A percentile compares a stretch with the other conserved stretches of the same genome.
Conservation (phyloP, 2,888 invertebrate genomes). For the Danaus chrysippus region DNA sequence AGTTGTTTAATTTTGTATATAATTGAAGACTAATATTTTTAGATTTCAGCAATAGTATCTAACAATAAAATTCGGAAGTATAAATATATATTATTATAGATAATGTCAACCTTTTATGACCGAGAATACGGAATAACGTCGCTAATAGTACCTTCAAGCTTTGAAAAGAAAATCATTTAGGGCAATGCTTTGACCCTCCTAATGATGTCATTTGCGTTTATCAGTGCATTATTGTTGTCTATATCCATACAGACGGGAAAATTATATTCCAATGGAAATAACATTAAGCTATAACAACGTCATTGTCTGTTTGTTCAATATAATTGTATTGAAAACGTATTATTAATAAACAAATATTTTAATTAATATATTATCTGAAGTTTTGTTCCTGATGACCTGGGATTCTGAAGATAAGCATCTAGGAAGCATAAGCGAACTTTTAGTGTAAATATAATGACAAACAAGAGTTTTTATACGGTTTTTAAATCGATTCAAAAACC, state of each 20-base stretch:
- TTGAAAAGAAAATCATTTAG: constrained; percentile 41
- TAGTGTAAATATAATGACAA: no score
- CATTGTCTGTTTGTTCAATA: neutral
- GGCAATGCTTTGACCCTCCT: constrained; percentile 38
- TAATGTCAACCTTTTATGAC: constrained; percentile 33
- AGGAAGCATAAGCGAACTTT: no score
- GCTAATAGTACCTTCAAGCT: constrained; percentile 34
- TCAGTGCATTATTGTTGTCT: constrained; percentile 38
- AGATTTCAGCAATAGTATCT: constrained; percentile 16
- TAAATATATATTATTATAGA: constrained; percentile 31
- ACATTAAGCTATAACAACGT: neutral
- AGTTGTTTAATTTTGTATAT: no score
- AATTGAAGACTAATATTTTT: no score
- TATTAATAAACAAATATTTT: no score
- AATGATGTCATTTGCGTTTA: constrained; percentile 43
- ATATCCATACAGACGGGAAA: constrained; percentile 32
- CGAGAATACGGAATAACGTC: constrained; percentile 37
- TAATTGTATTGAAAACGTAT: no score
- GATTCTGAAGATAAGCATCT: no score
- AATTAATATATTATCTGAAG: no score
- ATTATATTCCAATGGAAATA: neutral
- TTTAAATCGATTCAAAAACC: no score
- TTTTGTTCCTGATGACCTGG: no score
- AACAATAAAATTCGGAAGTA: constrained; percentile 23
- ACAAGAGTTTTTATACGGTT: no score